phyloP scores from a whole-genome alignment of 2,888 invertebrate species.

The Tenthredo mesomela region DNA sequence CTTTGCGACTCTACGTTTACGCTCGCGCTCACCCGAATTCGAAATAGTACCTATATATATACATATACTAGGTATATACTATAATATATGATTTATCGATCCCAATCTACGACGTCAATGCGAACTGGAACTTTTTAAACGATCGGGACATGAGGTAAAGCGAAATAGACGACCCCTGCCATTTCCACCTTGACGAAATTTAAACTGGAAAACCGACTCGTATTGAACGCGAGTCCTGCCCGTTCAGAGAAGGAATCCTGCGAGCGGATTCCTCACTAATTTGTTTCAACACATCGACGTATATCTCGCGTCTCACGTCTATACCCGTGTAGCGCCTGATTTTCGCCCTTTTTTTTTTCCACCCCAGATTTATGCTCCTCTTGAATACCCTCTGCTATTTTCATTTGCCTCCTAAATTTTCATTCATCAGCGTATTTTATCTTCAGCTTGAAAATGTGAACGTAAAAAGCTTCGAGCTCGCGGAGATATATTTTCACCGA shows the following conservation, averaged over 20 bases:
- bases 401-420: conserved; percentile 14
- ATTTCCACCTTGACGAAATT: conserved; percentile 13
- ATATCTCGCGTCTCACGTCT: not conserved
- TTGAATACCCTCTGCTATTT: conserved; percentile 8
- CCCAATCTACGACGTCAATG: not conserved
- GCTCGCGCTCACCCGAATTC: conserved; percentile 4
- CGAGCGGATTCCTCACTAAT: conserved; percentile 35
- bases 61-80: not conserved
- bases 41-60: not conserved
- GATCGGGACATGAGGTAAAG: not conserved
- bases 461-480: not conserved
- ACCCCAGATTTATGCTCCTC: not conserved
- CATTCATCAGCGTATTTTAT: conserved; percentile 26
- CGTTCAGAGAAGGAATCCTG: not conserved
- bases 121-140: conserved; percentile 3
- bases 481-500: not conserved
- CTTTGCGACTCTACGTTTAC: not conserved
- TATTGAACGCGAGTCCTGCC: conserved; percentile 13
- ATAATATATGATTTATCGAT: conserved; percentile 5
- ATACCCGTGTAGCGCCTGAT: not conserved
- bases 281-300: conserved; percentile 22
- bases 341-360: not conserved
- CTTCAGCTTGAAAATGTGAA: not conserved
- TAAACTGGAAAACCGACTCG: conserved; percentile 21
- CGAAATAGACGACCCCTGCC: conserved; percentile 28